Evolutionary conservation across 1,140 invertebrate genomes (phyloP).

Genomic region (Cylas formicarius): DNA sequence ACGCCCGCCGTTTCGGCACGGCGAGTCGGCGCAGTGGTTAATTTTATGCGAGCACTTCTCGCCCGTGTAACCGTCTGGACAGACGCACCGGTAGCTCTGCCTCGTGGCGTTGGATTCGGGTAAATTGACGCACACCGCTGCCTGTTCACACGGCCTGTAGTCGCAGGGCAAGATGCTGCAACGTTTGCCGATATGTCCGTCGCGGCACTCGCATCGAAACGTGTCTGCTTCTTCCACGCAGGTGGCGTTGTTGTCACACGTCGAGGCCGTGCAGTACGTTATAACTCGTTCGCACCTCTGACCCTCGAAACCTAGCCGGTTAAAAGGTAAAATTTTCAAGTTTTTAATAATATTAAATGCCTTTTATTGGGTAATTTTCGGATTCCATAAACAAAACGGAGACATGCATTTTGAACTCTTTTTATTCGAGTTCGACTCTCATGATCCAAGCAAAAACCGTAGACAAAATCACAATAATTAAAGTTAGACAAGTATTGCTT

Average conservation of each 20-base stretch:
- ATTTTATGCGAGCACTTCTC: conserved; percentile 41
- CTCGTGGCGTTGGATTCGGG: conserved; percentile 35
- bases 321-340: background rate
- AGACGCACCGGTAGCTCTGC: conserved; percentile 46
- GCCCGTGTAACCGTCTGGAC: conserved; percentile 48
- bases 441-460: too few relatives aligned
- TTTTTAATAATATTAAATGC: conserved; percentile 1
- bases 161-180: conserved; percentile 52
- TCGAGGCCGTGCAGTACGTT: conserved; percentile 42
- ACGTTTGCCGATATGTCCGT: conserved; percentile 49
- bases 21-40: conserved; percentile 50
- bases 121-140: conserved; percentile 49
- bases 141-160: conserved; percentile 46
- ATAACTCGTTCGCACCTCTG: conserved; percentile 43
- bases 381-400: too few relatives aligned
- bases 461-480: too few relatives aligned
- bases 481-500: too few relatives aligned
- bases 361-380: too few relatives aligned
- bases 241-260: conserved; percentile 52
- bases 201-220: conserved; percentile 53
- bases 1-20: conserved; percentile 48
- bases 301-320: conserved; percentile 41
- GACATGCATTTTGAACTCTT: too few relatives aligned
- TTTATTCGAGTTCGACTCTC: too few relatives aligned
- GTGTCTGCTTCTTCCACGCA: conserved; percentile 45